Evolutionary conservation across 1,140 invertebrate genomes (phyloP), one percentile per base, ranked within the genome.

Genomic region (Danaus melanippus): DNA sequence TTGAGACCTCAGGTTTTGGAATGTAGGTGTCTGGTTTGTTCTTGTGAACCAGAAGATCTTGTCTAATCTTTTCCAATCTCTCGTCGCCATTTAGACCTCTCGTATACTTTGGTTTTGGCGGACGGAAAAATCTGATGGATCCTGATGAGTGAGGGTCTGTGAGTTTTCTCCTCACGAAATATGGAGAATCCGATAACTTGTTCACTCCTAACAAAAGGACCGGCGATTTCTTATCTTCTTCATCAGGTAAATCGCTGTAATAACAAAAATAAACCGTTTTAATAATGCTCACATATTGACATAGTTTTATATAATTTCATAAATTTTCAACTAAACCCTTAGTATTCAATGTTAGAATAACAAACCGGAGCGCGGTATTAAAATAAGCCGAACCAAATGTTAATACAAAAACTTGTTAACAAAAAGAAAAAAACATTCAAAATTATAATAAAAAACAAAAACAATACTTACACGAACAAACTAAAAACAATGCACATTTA

Each of bases 171-270:
- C 84, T 64, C 2, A 77, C 64, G 52, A 80, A 78, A 1, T 73
- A 83, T 3, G 84, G 84, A 1, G 84, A 86, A 44, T 86, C 84
- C 1, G 84, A 73, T 56, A 86, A 84, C 64, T 84, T 84, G 66
- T 79, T 86, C 15, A 86, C 84, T 48, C 84, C 84, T 64, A 86
- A 55, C 21, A 86, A 76, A 32, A 86, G 79, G 4, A 86, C 84
- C 9, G 81, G 84, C 12, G 84, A 84, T 52, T 84, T 84, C 62
- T 82, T 84, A 56, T 86, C 84, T 56, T 86, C 84, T 66, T 82
- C 80, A 69, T 86, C 84, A 4, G 84, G 81, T 15, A 86, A 69
- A 53, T 84, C 84, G 64, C 84, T 86, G 83, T 11, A 81, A 84
- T 67, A 46, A 80, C 64, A 74, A 58, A 52, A 53, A 46, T 32